A percentile compares a stretch with the other conserved stretches of the same genome.
phyloP scores from a whole-genome alignment of 2,113 vertebrate species.

The Naja naja region DNA sequence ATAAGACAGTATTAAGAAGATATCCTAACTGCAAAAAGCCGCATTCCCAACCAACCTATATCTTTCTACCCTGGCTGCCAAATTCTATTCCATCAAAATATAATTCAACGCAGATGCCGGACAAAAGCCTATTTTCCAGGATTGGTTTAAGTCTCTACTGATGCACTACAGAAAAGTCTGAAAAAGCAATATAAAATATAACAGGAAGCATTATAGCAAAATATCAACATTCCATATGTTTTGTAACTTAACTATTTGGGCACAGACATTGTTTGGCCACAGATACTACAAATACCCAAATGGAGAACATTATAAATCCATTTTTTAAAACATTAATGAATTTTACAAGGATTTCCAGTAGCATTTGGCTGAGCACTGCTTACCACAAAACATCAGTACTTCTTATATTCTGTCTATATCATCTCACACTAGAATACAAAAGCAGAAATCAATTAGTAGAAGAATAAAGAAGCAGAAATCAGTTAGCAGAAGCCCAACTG shows the following conservation, averaged over 20 bases:
- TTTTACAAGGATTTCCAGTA: background rate
- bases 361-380: background rate
- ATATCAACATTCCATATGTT: background rate
- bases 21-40: background rate
- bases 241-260: background rate
- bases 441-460: background rate
- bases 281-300: constrained; percentile 10
- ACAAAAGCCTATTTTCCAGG: constrained; percentile 48
- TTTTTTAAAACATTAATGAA: constrained; percentile 17
- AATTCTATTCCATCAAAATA: constrained; percentile 55
- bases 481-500: background rate
- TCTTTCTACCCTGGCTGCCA: background rate
- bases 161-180: constrained; percentile 55
- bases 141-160: constrained; percentile 61
- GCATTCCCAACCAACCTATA: background rate
- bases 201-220: constrained; percentile 40
- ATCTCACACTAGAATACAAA: background rate
- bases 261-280: background rate
- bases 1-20: background rate
- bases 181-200: constrained; percentile 50
- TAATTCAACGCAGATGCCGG: constrained; percentile 67
- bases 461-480: background rate
- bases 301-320: constrained; percentile 9
- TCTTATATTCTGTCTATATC: background rate
- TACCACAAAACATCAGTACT: background rate